Conservation (phyloP, 2,797 vertebrate species). For the Euthynnus affinis region DNA sequence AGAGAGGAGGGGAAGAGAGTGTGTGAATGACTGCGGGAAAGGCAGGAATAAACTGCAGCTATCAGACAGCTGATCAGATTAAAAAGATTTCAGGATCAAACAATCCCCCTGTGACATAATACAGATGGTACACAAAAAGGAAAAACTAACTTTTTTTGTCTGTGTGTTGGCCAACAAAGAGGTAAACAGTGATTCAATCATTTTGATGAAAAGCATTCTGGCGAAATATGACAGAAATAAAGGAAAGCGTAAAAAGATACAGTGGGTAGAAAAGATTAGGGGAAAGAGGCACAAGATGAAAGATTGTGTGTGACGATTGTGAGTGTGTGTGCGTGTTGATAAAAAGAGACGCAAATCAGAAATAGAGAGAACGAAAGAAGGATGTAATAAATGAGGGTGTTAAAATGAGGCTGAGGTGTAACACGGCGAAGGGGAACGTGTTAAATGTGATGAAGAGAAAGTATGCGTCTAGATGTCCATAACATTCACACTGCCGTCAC, state of each 20-base stretch:
- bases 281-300: constrained; percentile 26
- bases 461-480: constrained; percentile 15
- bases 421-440: constrained; percentile 47
- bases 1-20: background rate
- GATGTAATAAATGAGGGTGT: constrained; percentile 55
- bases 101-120: constrained; percentile 32
- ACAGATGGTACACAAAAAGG: constrained; percentile 16
- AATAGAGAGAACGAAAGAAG: constrained; percentile 27
- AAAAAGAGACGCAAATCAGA: constrained; percentile 25
- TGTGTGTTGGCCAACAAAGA: constrained; percentile 32
- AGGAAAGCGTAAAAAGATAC: constrained; percentile 36
- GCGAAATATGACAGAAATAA: constrained; percentile 46
- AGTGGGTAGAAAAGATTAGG: constrained; percentile 20
- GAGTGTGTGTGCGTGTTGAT: constrained; percentile 8
- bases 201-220: constrained; percentile 46
- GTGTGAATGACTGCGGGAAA: constrained; percentile 17
- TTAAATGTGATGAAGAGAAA: constrained; percentile 54
- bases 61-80: constrained; percentile 45
- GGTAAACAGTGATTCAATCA: constrained; percentile 49
- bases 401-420: constrained; percentile 47
- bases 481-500: constrained; percentile 39
- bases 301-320: constrained; percentile 16
- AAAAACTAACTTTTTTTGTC: constrained; percentile 21
- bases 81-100: constrained; percentile 45
- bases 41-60: constrained; percentile 30